Base-by-base conservation (phyloP, 2,888 invertebrate genomes). In the Acleris cristana region DNA sequence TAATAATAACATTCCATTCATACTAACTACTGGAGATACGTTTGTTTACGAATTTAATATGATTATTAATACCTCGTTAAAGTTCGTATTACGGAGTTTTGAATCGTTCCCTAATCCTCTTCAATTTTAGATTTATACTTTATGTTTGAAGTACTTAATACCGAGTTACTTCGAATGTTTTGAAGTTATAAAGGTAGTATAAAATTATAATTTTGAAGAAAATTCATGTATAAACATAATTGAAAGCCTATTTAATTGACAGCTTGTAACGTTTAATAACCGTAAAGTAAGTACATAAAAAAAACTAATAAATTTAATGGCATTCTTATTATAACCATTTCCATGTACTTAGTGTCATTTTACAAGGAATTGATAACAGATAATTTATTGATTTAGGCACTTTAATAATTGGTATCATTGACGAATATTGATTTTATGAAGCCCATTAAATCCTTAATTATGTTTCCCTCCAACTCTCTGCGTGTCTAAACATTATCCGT, bases 1-100 rank as follows among this genome's bases (percentile, higher is more conserved):
- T 84, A 81, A 82, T 78, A 72, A 73, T 74, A 71, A 86, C 87
- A 89, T 88, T 88, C 85, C 88, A 80, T 72, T 77, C 75, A 69
- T 64, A 65, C 48, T n/a, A 18, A 69, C 69, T 78, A 73, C 71
- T 65, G 64, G 49, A 52, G 63, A 64, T 63, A 59, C 51, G 26
- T 69, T 74, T 72, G 71, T 72, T 74, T 72, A 72, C 65, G 64
- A 71, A 64, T 70, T 71, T 61, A 69, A 56, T 57, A 56, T 44
- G n/a, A 60, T 56, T 30, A 61, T 3, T 19, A 54, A 40, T 40
- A 26, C 40, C n/a, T 59, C 30, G 54, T 55, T 34, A 55, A 48
- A 48, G 10, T 21, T 7, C n/a, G 52, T 21, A 14, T 19, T 23
- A 52, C 56, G 51, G 48, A 63, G 18, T 54, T 62, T 48, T 65